Conservation (phyloP, 2,888 invertebrate genomes). For the Eupithecia abbreviata region DNA sequence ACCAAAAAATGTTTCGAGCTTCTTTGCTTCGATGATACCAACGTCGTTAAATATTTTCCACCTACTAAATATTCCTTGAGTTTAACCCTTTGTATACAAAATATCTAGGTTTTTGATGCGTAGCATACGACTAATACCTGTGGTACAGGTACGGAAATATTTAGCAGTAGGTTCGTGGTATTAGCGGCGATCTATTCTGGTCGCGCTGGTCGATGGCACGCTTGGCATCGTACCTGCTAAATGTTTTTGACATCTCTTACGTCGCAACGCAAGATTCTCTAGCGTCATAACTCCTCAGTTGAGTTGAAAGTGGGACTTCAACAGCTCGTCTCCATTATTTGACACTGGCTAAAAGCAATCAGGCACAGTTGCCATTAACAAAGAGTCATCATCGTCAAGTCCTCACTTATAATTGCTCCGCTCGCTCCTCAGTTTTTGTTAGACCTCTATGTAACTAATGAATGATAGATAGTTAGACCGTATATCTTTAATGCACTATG, state of each 20-base stretch:
- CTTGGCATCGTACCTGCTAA: slow-evolving; percentile 4
- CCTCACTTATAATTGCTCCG: background rate
- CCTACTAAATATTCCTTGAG: no score
- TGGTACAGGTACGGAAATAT: background rate
- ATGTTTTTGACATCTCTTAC: background rate
- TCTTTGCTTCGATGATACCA: no score
- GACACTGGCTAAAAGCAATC: no score
- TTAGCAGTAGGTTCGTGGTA: background rate
- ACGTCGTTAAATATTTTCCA: no score
- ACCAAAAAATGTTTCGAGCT: no score
- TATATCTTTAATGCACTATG: background rate
- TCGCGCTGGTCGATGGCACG: background rate
- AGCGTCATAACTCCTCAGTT: background rate
- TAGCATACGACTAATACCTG: background rate
- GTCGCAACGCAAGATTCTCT: background rate
- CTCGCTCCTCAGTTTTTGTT: background rate
- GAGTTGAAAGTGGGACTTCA: no score
- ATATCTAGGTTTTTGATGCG: no score
- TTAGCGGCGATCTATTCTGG: background rate
- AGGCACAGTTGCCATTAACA: no score
- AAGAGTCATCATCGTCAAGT: no score
- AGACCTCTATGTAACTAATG: background rate
- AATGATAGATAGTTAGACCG: background rate
- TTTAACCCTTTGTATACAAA: no score
- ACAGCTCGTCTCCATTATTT: no score